These are phyloP conservation scores for Pseudorhombus dupliciocellatus DNA, from an alignment of 2,113 vertebrate species.

Conservation along the genomic window DNA sequence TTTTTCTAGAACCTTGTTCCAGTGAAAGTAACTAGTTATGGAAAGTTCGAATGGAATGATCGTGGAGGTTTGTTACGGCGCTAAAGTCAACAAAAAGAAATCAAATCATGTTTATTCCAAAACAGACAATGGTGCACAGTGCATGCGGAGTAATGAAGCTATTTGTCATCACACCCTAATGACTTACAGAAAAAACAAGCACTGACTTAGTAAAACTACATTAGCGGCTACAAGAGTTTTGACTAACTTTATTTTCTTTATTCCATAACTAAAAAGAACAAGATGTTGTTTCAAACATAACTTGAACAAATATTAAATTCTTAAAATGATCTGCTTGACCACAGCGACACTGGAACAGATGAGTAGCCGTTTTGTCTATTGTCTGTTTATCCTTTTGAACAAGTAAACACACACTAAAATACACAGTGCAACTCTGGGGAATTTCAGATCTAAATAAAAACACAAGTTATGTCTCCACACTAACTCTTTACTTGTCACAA, in stretches of 20 bases:
- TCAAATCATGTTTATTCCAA: conserved; percentile 19
- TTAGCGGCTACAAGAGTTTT: conserved; percentile 1
- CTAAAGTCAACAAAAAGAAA: conserved; percentile 26
- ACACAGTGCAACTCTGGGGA: background rate
- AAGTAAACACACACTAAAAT: conserved; percentile 15
- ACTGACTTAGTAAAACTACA: background rate
- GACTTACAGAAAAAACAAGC: conserved; percentile 34
- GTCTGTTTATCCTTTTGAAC: background rate
- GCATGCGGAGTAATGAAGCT: conserved; percentile 34
- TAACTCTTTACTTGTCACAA: background rate
- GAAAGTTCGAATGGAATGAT: conserved; percentile 44
- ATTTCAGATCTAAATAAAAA: conserved; percentile 1
- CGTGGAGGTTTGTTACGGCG: conserved; percentile 43
- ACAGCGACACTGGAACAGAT: background rate
- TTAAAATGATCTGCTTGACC: background rate
- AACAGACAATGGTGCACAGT: conserved; percentile 35
- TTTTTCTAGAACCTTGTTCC: conserved; percentile 25
- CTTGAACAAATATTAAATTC: conserved; percentile 11
- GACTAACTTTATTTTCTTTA: conserved; percentile 14
- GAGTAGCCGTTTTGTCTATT: background rate
- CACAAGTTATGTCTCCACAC: background rate
- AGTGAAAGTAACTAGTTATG: conserved; percentile 40
- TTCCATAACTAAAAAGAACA: conserved; percentile 33
- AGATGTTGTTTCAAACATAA: conserved; percentile 21
- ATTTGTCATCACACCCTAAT: conserved; percentile 41